These are phyloP conservation scores for Sarcophaga rosellei DNA, from an alignment of 2,888 invertebrate species.

Conservation along the genomic window DNA sequence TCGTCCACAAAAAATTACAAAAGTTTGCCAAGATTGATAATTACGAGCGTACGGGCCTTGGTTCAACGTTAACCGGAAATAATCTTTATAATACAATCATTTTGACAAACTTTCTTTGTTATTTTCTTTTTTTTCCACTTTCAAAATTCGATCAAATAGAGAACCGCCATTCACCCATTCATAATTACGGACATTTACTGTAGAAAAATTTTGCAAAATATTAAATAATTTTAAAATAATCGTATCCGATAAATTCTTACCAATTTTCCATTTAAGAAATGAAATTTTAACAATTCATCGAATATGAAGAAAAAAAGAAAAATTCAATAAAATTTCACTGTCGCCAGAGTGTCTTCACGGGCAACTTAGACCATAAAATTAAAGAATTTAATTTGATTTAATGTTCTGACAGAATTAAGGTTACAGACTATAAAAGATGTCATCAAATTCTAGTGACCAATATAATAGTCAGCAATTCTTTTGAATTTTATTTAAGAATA, in stretches of 20 bases:
- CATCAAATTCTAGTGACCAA: conserved; percentile 30
- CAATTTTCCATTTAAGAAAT: neutral
- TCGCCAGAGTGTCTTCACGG: neutral
- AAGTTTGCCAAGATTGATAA: too few species aligned
- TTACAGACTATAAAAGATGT: conserved; percentile 12
- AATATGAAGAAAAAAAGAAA: neutral
- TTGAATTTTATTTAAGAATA: neutral
- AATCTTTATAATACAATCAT: too few species aligned
- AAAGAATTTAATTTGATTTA: conserved; percentile 13
- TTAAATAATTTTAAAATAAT: neutral
- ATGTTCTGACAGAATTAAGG: conserved; percentile 1
- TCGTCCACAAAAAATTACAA: too few species aligned
- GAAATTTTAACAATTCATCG: neutral
- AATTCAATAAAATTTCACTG: neutral
- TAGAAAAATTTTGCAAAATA: neutral
- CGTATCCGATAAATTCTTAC: neutral
- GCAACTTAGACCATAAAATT: neutral
- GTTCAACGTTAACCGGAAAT: too few species aligned
- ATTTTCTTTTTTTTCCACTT: too few species aligned
- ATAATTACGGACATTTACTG: too few species aligned
- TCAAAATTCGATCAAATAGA: too few species aligned
- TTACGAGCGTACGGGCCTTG: too few species aligned
- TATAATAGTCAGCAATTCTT: conserved; percentile 18
- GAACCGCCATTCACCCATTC: too few species aligned
- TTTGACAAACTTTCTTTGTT: too few species aligned